Conservation (phyloP, 2,113 vertebrate genomes). For the Pteronura brasiliensis region DNA sequence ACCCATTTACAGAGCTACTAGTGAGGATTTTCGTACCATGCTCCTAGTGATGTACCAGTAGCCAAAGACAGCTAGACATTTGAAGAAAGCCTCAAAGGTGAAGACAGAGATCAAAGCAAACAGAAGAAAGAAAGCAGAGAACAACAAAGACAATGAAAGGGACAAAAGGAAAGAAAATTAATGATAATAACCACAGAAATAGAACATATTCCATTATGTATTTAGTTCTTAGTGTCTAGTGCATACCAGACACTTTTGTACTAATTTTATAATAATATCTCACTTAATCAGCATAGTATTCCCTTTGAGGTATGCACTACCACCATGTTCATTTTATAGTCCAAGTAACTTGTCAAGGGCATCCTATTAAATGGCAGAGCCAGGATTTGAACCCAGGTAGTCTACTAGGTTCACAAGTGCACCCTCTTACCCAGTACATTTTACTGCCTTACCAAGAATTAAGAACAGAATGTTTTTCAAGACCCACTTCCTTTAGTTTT, state of each 20-base stretch:
- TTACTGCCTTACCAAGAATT: not conserved
- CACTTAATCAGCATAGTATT: not conserved
- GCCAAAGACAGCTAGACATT: not conserved
- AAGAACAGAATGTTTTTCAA: not conserved
- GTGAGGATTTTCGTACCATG: not conserved
- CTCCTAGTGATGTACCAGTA: not conserved
- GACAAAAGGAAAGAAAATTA: not conserved
- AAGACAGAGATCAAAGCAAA: constrained; percentile 1
- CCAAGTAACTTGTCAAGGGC: not conserved
- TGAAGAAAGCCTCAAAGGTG: not conserved
- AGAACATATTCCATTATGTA: not conserved
- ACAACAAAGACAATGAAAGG: not conserved
- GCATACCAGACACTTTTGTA: not conserved
- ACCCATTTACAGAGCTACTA: not conserved
- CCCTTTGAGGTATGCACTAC: not conserved
- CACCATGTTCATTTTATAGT: not conserved
- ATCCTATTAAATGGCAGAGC: not conserved
- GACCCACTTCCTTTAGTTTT: not conserved
- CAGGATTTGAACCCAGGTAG: not conserved
- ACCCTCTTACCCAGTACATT: not conserved
- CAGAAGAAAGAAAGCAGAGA: not conserved
- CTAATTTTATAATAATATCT: not conserved
- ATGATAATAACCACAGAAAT: not conserved
- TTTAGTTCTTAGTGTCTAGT: not conserved
- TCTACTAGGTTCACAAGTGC: not conserved